Conservation (phyloP, 2,888 invertebrate species). For the Steromphala cineraria region DNA sequence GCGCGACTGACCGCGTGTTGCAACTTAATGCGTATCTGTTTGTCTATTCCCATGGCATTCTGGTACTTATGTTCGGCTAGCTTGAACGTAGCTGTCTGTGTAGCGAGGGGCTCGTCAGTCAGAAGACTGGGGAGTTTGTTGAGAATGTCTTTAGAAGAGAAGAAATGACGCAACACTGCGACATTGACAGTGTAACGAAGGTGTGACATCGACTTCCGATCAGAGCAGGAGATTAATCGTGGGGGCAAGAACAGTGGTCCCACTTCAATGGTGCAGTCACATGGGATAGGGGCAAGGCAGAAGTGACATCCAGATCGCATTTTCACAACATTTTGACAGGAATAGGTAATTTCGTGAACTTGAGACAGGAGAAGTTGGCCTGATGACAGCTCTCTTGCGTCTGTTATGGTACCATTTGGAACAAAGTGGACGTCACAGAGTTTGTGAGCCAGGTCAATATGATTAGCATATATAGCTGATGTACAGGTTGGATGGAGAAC, state of each 20-base stretch:
- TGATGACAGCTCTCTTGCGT: background rate
- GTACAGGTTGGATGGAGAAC: background rate
- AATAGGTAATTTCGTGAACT: background rate
- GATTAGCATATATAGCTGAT: background rate
- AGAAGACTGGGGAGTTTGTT: background rate
- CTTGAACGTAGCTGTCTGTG: background rate
- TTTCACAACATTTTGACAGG: background rate
- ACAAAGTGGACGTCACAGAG: background rate
- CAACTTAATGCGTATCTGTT: background rate
- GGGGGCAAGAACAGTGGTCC: background rate
- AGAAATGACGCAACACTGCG: background rate
- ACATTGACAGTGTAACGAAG: background rate
- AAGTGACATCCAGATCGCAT: background rate
- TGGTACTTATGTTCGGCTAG: background rate
- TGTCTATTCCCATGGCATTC: background rate
- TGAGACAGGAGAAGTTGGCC: background rate
- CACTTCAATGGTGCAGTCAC: background rate
- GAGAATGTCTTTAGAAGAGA: background rate
- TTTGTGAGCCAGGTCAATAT: background rate
- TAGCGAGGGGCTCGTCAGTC: background rate
- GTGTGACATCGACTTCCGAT: background rate
- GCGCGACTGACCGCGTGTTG: background rate
- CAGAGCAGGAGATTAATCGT: background rate
- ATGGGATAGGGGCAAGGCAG: background rate
- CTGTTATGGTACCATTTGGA: background rate